These are phyloP conservation scores for Chaetops frenatus DNA, from an alignment of 2,113 vertebrate genomes.

Conservation along the genomic window DNA sequence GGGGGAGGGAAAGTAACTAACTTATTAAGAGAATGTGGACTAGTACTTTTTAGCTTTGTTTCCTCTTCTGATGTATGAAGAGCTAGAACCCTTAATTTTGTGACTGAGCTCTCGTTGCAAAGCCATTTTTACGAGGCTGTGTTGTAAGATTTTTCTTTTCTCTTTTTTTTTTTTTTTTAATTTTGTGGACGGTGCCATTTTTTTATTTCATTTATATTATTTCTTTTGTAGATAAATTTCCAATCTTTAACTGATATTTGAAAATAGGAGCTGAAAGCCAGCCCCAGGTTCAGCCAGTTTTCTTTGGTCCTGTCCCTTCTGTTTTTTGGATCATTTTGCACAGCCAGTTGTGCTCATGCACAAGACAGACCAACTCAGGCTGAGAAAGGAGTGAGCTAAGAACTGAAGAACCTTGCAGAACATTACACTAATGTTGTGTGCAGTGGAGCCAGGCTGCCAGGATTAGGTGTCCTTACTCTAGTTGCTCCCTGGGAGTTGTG, in stretches of 20 bases:
- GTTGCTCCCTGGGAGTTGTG: background rate
- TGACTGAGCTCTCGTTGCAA: conserved; percentile 43
- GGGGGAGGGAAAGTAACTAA: conserved; percentile 72
- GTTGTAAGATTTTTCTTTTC: conserved; percentile 42
- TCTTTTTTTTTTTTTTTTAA: background rate
- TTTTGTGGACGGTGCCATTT: conserved; percentile 78
- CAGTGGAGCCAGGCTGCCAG: conserved; percentile 30
- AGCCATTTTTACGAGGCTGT: conserved; percentile 61
- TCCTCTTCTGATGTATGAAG: conserved; percentile 60
- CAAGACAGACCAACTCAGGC: conserved; percentile 44
- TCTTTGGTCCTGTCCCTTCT: conserved; percentile 66
- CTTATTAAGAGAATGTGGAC: conserved; percentile 80
- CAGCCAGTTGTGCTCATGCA: conserved; percentile 23
- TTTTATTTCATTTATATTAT: conserved; percentile 76
- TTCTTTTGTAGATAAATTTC: conserved; percentile 78
- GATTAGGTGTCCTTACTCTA: conserved; percentile 20
- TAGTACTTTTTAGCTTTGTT: conserved; percentile 74
- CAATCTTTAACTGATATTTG: conserved; percentile 68
- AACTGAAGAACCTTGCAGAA: conserved; percentile 46
- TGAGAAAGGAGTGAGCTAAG: conserved; percentile 58
- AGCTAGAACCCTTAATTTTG: conserved; percentile 59
- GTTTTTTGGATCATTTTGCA: conserved; percentile 59
- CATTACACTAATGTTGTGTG: background rate
- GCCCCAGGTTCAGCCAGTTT: conserved; percentile 57
- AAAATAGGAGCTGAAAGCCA: conserved; percentile 61